A percentile compares a stretch with the other conserved stretches of the same genome.
Conservation (phyloP, 2,888 invertebrate species). For the Cosmopolites sordidus region DNA sequence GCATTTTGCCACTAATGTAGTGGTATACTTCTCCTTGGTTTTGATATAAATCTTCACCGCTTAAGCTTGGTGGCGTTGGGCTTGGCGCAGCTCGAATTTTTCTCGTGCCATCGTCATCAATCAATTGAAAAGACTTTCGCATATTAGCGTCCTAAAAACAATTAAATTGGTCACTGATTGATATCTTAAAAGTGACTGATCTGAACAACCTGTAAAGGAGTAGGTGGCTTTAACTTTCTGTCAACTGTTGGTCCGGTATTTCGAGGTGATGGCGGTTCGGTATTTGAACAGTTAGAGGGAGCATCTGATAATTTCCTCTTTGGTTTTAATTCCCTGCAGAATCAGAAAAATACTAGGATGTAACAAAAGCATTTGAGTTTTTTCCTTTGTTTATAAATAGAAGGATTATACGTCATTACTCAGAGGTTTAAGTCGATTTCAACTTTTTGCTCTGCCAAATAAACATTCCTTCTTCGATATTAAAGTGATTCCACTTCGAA, state of each 20-base stretch:
- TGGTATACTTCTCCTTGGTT: constrained; percentile 35
- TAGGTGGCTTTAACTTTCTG: constrained; percentile 59
- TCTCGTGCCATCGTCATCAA: constrained; percentile 40
- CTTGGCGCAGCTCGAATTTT: constrained; percentile 52
- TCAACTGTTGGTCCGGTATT: constrained; percentile 56
- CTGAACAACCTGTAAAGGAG: constrained; percentile 45
- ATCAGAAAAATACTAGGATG: not conserved
- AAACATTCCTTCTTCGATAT: no score
- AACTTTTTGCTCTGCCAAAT: no score
- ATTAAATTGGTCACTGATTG: not conserved
- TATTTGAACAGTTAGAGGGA: constrained; percentile 44
- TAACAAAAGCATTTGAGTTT: no score
- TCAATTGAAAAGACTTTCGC: constrained; percentile 44
- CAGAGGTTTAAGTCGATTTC: no score
- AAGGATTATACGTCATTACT: no score
- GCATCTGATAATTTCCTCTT: constrained; percentile 54
- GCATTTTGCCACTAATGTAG: constrained; percentile 49
- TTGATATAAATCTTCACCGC: constrained; percentile 42
- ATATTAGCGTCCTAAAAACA: constrained; percentile 34
- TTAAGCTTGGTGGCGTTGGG: constrained; percentile 49
- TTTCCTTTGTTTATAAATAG: no score
- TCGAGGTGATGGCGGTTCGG: constrained; percentile 46
- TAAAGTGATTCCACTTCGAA: no score
- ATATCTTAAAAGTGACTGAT: no score
- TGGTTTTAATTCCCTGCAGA: constrained; percentile 69